Evolutionary conservation across 2,113 vertebrate genomes (phyloP), one percentile per base, ranked within the genome.

Genomic region (Lota lota): DNA sequence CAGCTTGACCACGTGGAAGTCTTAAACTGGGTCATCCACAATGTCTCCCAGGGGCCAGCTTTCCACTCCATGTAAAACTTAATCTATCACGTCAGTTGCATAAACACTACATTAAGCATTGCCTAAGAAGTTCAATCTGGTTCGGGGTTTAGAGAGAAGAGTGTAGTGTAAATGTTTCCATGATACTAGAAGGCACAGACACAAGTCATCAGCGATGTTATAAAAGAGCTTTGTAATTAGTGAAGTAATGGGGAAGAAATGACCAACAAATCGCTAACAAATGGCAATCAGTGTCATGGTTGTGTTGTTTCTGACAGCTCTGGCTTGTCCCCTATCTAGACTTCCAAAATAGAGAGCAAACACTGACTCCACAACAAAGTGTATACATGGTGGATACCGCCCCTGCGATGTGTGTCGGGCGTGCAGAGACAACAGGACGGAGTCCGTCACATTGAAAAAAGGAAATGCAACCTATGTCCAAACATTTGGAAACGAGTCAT

Each of bases 211-310:
- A 21, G 16, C 24, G 20, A 64, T 66, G 69, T 83, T 69, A 79
- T 78, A 64, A 76, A 71, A 77, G 20, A 33, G 12, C 22, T 64
- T 76, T 77, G 63, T 78, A 51, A 78, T 79, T 69, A 33, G 62
- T 11, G 59, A 79, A 61, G 66, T 16, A 40, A 65, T 63, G 54
- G 69, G 56, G 69, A 79, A 77, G 72, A 58, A 69, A 69, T 50
- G 33, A 36, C 62, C 19, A 40, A 51, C 15, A 68, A 65, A 4
- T 54, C 58, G 69, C 76, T 47, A 68, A 62, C 60, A 40, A 14
- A 10, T 11, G 54, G 53, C 53, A 70, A 70, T 79, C 73, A 61
- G 62, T 66, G 67, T 11, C 10, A 12, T 10, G 8, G 40, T 47
- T 12, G 7, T 47, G 40, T 12, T 64, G 64, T 1, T 16, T 47